Evolutionary conservation across 2,888 invertebrate species (phyloP).

Genomic region (Erebia aethiops): DNA sequence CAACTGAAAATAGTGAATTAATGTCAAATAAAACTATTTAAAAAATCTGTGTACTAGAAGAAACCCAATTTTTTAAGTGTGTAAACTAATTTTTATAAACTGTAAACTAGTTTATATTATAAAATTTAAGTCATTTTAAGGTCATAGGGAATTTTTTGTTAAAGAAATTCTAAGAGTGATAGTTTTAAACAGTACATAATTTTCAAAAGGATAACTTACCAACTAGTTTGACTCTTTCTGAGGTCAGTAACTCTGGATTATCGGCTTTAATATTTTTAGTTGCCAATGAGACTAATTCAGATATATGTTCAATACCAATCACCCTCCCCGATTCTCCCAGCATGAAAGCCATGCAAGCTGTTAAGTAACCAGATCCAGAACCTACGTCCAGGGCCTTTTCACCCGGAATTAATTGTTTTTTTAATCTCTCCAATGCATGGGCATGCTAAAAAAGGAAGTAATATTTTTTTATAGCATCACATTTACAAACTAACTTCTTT

Average conservation of each 20-base stretch:
- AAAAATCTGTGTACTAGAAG: neutral
- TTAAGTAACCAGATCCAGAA: slow-evolving; percentile 96
- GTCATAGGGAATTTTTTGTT: neutral
- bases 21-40: neutral
- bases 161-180: neutral
- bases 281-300: slow-evolving; percentile 89
- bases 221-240: slow-evolving; percentile 87
- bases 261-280: slow-evolving; percentile 89
- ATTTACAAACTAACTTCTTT: neutral
- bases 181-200: neutral
- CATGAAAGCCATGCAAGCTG: slow-evolving; percentile 95
- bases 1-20: slow-evolving; percentile 78
- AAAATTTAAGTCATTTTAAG: neutral
- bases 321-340: slow-evolving; percentile 86
- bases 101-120: too few species aligned
- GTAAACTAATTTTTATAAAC: too few species aligned
- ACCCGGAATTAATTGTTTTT: slow-evolving; percentile 89
- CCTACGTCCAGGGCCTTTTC: slow-evolving; percentile 94
- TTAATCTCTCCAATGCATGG: slow-evolving; percentile 93
- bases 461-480: neutral
- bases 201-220: slow-evolving; percentile 75
- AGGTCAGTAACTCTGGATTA: slow-evolving; percentile 86
- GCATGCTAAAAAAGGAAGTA: slow-evolving; percentile 87
- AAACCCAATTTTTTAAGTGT: neutral
- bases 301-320: slow-evolving; percentile 96